A percentile compares a stretch with the other conserved stretches of the same genome.
Conservation (phyloP, 2,797 vertebrate genomes). For the Gobio occitaniae region DNA sequence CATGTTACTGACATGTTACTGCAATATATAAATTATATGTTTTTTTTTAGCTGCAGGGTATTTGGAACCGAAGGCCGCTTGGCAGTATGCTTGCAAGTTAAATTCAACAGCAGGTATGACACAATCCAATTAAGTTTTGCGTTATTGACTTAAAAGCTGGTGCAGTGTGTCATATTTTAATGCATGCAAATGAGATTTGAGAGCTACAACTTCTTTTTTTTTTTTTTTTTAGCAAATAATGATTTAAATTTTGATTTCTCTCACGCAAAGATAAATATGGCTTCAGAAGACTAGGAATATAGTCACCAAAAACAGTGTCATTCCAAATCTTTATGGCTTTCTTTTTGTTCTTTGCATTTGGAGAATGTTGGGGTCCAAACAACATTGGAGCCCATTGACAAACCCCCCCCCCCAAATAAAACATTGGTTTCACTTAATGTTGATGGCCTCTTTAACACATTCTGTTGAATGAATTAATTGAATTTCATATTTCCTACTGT, state of each 20-base stretch:
- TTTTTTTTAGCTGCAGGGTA: conserved; percentile 25
- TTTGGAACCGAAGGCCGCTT: not conserved
- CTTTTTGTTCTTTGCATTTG: not conserved
- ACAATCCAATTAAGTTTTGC: too few species aligned
- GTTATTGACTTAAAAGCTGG: not conserved
- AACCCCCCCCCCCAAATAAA: too few species aligned
- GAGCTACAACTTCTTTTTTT: not conserved
- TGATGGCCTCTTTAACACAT: too few species aligned
- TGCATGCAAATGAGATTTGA: not conserved
- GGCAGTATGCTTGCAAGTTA: too few species aligned
- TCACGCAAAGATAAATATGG: not conserved
- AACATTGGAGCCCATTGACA: not conserved
- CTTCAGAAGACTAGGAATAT: not conserved
- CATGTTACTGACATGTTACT: conserved; percentile 9
- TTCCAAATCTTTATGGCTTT: not conserved
- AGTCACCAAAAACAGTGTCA: not conserved
- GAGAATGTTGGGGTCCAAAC: not conserved
- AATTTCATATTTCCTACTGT: too few species aligned
- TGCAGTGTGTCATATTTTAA: not conserved
- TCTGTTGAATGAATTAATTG: too few species aligned
- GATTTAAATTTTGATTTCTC: not conserved
- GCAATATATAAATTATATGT: conserved; percentile 25
- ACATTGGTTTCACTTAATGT: too few species aligned
- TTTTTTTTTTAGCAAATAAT: not conserved
- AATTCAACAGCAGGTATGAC: too few species aligned